phyloP scores from a whole-genome alignment of 2,113 vertebrate genomes.

The Rhea pennata region DNA sequence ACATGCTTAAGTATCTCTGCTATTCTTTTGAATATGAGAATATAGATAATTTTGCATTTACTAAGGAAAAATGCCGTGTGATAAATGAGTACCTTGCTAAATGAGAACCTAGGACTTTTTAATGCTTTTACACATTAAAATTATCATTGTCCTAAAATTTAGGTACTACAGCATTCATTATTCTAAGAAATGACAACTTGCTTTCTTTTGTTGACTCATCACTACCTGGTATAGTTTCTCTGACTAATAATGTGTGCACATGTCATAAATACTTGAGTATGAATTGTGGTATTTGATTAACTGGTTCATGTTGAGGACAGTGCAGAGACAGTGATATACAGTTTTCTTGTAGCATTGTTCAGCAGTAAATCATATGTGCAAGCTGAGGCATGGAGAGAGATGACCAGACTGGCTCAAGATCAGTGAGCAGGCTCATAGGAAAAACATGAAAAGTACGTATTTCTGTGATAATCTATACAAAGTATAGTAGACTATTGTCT shows the following conservation, averaged over 20 bases:
- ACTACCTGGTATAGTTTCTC: background rate
- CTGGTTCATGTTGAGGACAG: background rate
- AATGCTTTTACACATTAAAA: background rate
- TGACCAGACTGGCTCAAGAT: background rate
- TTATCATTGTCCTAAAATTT: background rate
- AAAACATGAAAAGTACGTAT: background rate
- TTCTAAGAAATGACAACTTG: background rate
- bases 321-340: background rate
- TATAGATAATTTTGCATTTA: background rate
- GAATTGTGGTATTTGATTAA: background rate
- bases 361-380: background rate
- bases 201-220: background rate
- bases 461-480: background rate
- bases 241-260: background rate
- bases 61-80: background rate
- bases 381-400: background rate
- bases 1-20: fast-evolving
- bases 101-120: background rate
- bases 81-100: background rate
- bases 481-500: background rate
- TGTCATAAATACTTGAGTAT: background rate
- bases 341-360: background rate
- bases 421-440: background rate
- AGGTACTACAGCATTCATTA: background rate
- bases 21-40: background rate